Evolutionary conservation across 1,140 invertebrate genomes (phyloP).

Genomic region (Drosophila guanche): DNA sequence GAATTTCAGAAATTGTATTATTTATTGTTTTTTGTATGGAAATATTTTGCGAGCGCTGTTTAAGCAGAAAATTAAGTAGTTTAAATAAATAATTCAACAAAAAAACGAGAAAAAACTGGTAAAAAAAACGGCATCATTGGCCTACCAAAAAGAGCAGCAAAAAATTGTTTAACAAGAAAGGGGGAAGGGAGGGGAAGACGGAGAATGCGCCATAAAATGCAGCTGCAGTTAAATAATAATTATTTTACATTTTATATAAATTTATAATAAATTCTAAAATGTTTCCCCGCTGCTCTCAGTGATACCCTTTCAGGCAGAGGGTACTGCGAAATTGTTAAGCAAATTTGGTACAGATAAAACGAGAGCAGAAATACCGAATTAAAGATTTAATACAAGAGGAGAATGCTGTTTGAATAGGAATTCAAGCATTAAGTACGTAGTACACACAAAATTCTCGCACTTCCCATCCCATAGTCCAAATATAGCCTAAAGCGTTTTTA

Average conservation of each 20-base stretch:
- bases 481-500: conserved; percentile 4
- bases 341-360: too few species aligned
- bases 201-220: conserved; percentile 44
- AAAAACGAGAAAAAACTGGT: conserved; percentile 3
- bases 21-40: conserved; percentile 57
- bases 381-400: too few species aligned
- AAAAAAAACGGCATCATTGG: conserved; percentile 3
- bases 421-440: too few species aligned
- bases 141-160: conserved; percentile 36
- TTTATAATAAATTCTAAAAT: conserved; percentile 32
- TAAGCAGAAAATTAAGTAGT: conserved; percentile 81
- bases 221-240: conserved; percentile 60
- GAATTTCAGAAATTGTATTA: conserved; percentile 46
- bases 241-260: conserved; percentile 44
- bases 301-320: neutral
- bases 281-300: conserved; percentile 7
- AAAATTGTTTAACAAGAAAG: conserved; percentile 48
- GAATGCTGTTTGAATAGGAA: too few species aligned
- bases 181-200: too few species aligned
- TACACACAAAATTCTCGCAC: too few species aligned
- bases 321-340: too few species aligned
- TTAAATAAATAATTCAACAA: conserved; percentile 71
- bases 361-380: too few species aligned
- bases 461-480: too few species aligned
- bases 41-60: conserved; percentile 68